These are phyloP conservation scores for Cinara cedri DNA, from an alignment of 2,888 invertebrate genomes.

Conservation along the genomic window DNA sequence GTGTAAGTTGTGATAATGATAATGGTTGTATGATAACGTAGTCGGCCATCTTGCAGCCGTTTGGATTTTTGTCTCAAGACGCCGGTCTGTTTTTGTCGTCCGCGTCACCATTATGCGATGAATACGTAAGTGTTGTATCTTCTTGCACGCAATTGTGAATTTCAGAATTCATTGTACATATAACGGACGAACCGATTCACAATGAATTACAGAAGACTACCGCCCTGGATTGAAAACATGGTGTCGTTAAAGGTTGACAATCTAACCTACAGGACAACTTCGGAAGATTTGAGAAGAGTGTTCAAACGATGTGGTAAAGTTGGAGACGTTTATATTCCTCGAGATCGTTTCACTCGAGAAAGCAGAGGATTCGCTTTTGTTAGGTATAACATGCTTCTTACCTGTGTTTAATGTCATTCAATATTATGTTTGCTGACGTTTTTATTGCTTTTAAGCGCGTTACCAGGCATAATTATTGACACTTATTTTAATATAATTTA, in stretches of 20 bases:
- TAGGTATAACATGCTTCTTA: constrained; percentile 68
- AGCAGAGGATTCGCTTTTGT: constrained; percentile 98
- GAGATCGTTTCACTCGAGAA: constrained; percentile 93
- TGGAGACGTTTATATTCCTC: constrained; percentile 99
- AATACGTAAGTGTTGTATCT: neutral
- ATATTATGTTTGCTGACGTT: too few relatives aligned
- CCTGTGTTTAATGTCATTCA: too few relatives aligned
- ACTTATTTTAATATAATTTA: neutral
- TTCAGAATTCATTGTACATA: neutral
- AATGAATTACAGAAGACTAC: constrained; percentile 89
- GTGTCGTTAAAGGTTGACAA: constrained; percentile 97
- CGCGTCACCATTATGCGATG: neutral
- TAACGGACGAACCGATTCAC: constrained; percentile 27
- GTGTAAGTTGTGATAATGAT: too few relatives aligned
- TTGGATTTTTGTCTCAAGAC: too few relatives aligned
- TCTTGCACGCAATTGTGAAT: neutral
- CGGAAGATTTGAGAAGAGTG: constrained; percentile 91
- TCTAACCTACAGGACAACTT: constrained; percentile 95
- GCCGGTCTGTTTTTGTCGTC: too few relatives aligned
- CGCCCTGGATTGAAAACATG: constrained; percentile 95
- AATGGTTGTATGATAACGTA: too few relatives aligned
- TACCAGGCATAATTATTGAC: too few relatives aligned
- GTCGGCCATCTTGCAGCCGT: too few relatives aligned
- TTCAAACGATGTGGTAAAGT: constrained; percentile 98
- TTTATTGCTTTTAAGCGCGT: too few relatives aligned